These are phyloP conservation scores for Ochropleura leucogaster DNA, from an alignment of 2,888 invertebrate genomes.

Conservation along the genomic window DNA sequence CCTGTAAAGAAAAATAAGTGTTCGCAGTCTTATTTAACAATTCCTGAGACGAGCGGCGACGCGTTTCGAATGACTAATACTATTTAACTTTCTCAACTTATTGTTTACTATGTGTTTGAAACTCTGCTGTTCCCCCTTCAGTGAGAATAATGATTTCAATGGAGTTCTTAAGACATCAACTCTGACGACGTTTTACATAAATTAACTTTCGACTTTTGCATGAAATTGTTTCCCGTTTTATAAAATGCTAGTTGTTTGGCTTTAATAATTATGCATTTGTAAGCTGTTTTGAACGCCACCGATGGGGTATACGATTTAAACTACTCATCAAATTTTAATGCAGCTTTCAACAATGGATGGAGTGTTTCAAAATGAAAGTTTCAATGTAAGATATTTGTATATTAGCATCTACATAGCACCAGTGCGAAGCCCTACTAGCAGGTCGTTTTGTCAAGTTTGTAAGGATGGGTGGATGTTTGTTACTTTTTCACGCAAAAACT, in stretches of 20 bases:
- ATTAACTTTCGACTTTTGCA: slow-evolving; percentile 70
- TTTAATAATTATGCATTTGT: slow-evolving; percentile 29
- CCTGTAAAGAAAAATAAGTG: slow-evolving; percentile 73
- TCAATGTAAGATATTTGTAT: too few species aligned
- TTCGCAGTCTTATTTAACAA: slow-evolving; percentile 81
- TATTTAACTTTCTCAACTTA: slow-evolving; percentile 72
- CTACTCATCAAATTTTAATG: too few species aligned
- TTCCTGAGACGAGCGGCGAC: slow-evolving; percentile 77
- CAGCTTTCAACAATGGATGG: too few species aligned
- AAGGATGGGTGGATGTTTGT: too few species aligned
- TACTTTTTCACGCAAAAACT: too few species aligned
- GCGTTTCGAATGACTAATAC: slow-evolving; percentile 78
- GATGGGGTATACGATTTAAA: slow-evolving; percentile 1
- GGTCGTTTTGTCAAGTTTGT: too few species aligned
- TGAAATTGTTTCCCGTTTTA: slow-evolving; percentile 63
- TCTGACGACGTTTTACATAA: slow-evolving; percentile 75
- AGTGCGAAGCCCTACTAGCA: too few species aligned
- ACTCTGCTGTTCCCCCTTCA: slow-evolving; percentile 43
- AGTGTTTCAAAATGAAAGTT: too few species aligned
- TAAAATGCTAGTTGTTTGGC: slow-evolving; percentile 53
- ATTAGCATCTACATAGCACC: too few species aligned
- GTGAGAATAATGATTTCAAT: slow-evolving; percentile 72
- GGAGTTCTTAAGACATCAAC: slow-evolving; percentile 69
- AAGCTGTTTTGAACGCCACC: slow-evolving; percentile 15
- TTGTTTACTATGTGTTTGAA: slow-evolving; percentile 78